Evolutionary conservation across 2,888 invertebrate genomes (phyloP).

Genomic region (Stictocephala bisonia): DNA sequence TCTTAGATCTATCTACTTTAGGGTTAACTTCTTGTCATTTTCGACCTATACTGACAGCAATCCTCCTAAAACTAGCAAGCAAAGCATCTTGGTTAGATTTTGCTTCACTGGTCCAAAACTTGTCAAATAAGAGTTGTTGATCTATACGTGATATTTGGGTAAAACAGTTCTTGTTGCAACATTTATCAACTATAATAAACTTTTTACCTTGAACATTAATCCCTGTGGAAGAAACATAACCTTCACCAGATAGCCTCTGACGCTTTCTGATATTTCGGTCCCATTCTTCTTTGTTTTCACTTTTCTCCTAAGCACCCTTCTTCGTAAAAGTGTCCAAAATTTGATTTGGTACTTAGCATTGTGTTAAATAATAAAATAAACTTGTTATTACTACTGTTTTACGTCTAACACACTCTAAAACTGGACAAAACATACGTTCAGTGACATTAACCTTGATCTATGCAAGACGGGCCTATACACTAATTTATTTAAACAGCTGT

Average conservation of each 20-base stretch:
- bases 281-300: neutral
- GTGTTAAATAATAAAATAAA: too few relatives aligned
- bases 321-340: neutral
- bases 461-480: too few relatives aligned
- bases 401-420: too few relatives aligned
- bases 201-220: neutral
- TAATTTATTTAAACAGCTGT: too few relatives aligned
- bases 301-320: constrained; percentile 1
- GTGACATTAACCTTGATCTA: too few relatives aligned
- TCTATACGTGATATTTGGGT: neutral
- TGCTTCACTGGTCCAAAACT: constrained; percentile 5
- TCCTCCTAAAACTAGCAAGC: neutral
- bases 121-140: constrained; percentile 1
- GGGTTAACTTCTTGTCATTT: neutral
- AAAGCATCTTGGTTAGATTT: constrained; percentile 30
- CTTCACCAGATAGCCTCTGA: neutral
- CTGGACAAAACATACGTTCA: too few relatives aligned
- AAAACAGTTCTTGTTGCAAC: constrained; percentile 21
- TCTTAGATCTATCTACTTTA: constrained; percentile 23
- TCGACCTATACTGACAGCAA: neutral
- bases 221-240: neutral
- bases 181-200: neutral
- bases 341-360: too few relatives aligned
- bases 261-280: too few relatives aligned
- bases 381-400: too few relatives aligned